Evolutionary conservation across 2,888 invertebrate species (phyloP), one percentile per base, ranked within the genome.

Genomic region (Apamea sordens): DNA sequence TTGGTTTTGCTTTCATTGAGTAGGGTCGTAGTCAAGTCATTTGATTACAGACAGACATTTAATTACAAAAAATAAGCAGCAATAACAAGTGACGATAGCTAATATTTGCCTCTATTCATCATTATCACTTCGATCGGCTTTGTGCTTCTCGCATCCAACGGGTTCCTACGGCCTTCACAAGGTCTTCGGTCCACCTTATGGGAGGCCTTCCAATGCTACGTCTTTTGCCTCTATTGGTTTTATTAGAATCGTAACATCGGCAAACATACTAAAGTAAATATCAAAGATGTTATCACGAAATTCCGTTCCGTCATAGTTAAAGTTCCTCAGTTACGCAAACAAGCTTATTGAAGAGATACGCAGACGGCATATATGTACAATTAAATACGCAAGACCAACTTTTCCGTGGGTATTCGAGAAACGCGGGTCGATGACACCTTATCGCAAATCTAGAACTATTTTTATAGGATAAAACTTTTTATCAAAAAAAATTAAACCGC

Each of bases 281-380:
- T 63, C 50, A 56, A 63, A 44, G 28, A 47, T 41, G 32, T 61
- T 18, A 78, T 13, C 59, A 28, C 36, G 32, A 56, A 18, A 68
- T 44, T 47, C 8, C 10, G 24, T 50, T 56, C 18, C 32, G 28
- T 28, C 63, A 47, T 75, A 69, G 74, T 82, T 77, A 47, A 69
- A 69, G 74, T 82, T 77, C 72, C 21, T 32, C 28, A 18, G 41
- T 70, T 24, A 47, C 36, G 8, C 36, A 73, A 64, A 73, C 21
- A 56, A 73, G 63, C 28, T n/a, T 70, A 47, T 24, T 67, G 28
- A 56, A 56, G 24, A 6, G 0, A 53, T 44, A 63, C 65, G 47
- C n/a, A 44, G 10, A 10, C n/a, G 5, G 61, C 65, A 59, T 56
- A 63, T 13, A 44, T 2, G 3, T 32, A 32, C n/a, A 84, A 72